phyloP scores from a whole-genome alignment of 1,140 invertebrate species.

The Drosophila melanogaster region Release_6_plus_ISO1_MT NT_037436.4:8874001-8874500 shows the following conservation, averaged over 20 bases:
- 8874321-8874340: constrained; percentile 25
- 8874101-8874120: neutral
- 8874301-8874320: constrained; percentile 5
- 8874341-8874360: constrained; percentile 2
- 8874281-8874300: constrained; percentile 2
- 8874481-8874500: neutral
- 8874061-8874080: neutral
- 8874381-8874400: constrained; percentile 80
- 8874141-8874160: constrained; percentile 74
- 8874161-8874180: constrained; percentile 59
- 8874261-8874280: constrained; percentile 8
- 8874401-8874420: constrained; percentile 71
- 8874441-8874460: constrained; percentile 40
- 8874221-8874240: constrained; percentile 61
- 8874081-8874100: no score
- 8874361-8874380: constrained; percentile 79
- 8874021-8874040: constrained; percentile 70
- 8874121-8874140: constrained; percentile 54
- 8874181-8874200: constrained; percentile 70
- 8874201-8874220: constrained; percentile 72
- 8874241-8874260: constrained; percentile 38
- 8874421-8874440: constrained; percentile 72
- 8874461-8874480: constrained; percentile 1
- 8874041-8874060: constrained; percentile 13
- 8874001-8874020: constrained; percentile 69